Percentiles rank a stretch among this genome's conserved stretches.
Conservation (phyloP, 2,797 vertebrate species). For the Danio aesculapii region DNA sequence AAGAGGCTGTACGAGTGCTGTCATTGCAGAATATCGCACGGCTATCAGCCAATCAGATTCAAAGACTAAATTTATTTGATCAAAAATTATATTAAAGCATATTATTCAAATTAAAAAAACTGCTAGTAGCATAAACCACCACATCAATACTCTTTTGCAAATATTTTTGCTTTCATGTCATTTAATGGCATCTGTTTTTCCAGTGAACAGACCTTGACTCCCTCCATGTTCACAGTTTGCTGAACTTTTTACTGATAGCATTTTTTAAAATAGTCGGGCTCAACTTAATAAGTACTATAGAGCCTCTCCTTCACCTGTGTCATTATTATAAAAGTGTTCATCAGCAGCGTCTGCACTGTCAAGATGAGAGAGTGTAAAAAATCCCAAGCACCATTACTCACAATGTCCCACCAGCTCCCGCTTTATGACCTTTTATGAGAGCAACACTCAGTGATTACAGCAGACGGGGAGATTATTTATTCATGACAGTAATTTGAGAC, state of each 20-base stretch:
- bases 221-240: background rate
- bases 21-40: too few relatives aligned
- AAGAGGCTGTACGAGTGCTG: too few relatives aligned
- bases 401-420: background rate
- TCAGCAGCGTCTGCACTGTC: slow-evolving; percentile 5
- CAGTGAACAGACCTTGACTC: slow-evolving; percentile 1
- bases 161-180: background rate
- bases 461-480: slow-evolving; percentile 19
- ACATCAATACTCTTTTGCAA: background rate
- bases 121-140: background rate
- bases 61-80: too few relatives aligned
- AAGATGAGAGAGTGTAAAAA: slow-evolving; percentile 2
- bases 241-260: background rate
- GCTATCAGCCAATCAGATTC: too few relatives aligned
- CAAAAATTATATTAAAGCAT: too few relatives aligned
- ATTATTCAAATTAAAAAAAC: too few relatives aligned
- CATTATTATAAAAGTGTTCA: slow-evolving; percentile 22
- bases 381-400: slow-evolving; percentile 33
- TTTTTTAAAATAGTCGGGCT: background rate
- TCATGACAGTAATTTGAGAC: slow-evolving; percentile 29
- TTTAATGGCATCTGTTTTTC: background rate
- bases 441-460: slow-evolving; percentile 12
- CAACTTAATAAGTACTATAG: background rate
- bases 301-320: slow-evolving; percentile 20
- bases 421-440: slow-evolving; percentile 31